Evolutionary conservation across 2,113 vertebrate genomes (phyloP).

Genomic region (Megaceryle torquata): DNA sequence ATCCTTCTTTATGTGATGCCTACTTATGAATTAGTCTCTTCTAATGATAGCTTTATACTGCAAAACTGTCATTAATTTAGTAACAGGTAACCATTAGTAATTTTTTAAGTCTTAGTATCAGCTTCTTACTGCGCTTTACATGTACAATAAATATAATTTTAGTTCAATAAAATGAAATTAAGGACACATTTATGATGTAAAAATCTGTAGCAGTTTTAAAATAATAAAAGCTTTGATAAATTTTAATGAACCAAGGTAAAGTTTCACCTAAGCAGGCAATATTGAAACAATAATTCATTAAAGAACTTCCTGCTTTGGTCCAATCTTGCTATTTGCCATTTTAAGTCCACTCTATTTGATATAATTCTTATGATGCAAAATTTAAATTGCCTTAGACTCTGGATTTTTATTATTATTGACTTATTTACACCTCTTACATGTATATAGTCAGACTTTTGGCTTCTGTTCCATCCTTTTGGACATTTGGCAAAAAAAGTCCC

Average conservation of each 20-base stretch:
- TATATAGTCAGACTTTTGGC: background rate
- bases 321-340: background rate
- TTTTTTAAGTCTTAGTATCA: background rate
- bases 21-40: background rate
- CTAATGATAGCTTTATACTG: background rate
- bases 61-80: background rate
- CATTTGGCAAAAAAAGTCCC: background rate
- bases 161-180: background rate
- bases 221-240: background rate
- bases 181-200: background rate
- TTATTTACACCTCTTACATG: background rate
- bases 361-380: background rate
- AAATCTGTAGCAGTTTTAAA: background rate
- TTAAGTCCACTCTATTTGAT: background rate
- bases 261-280: background rate
- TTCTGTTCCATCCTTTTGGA: background rate
- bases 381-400: background rate
- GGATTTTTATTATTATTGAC: background rate
- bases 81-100: background rate
- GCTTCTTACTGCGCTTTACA: background rate
- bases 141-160: background rate
- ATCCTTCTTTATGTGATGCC: background rate
- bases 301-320: background rate
- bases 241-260: conserved; percentile 3
- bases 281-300: background rate